Evolutionary conservation across 2,113 vertebrate genomes (phyloP).

Genomic region (Lota lota): DNA sequence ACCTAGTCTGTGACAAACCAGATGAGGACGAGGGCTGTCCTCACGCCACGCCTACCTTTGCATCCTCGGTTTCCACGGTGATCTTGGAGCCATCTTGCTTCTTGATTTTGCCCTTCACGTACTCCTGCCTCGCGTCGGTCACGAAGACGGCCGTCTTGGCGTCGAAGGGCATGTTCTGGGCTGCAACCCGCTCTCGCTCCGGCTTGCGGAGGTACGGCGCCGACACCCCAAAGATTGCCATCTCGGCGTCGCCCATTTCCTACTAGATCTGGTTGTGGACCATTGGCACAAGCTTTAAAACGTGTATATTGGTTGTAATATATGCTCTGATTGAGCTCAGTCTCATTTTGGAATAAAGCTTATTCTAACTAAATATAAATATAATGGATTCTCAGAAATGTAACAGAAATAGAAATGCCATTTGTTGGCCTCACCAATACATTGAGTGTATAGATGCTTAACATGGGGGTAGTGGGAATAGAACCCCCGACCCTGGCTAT

Average conservation of each 20-base stretch:
- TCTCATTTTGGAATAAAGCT: no score
- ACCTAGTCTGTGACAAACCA: neutral
- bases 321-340: no score
- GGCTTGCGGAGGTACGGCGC: constrained; percentile 75
- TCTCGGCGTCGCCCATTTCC: constrained; percentile 75
- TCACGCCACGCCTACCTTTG: constrained; percentile 12
- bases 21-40: neutral
- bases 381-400: neutral
- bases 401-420: no score
- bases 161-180: constrained; percentile 78
- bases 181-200: constrained; percentile 74
- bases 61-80: constrained; percentile 64
- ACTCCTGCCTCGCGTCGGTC: constrained; percentile 68
- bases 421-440: no score
- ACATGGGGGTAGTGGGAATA: no score
- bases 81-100: constrained; percentile 67
- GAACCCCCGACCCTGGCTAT: no score
- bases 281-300: no score
- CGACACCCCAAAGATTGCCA: constrained; percentile 72
- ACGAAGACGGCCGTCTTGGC: constrained; percentile 66
- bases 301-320: no score
- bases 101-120: constrained; percentile 61
- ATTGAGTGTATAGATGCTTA: no score
- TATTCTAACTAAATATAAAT: neutral
- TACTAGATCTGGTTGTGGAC: no score